Evolutionary conservation across 1,140 invertebrate genomes (phyloP), one percentile per base, ranked within the genome.

Genomic region (Drosophila repleta): DNA sequence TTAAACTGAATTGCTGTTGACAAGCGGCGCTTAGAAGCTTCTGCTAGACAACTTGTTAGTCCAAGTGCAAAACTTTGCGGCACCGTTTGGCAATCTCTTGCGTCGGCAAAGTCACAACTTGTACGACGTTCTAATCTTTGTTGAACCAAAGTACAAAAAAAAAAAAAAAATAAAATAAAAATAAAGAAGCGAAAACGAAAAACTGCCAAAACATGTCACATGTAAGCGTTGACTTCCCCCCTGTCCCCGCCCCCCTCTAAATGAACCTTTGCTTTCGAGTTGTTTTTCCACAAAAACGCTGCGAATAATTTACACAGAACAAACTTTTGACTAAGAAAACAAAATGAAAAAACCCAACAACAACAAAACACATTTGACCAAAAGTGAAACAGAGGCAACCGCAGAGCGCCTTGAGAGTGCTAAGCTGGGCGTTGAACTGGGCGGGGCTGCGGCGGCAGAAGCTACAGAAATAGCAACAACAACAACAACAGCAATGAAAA

Each of bases 141-240:
- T 85, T 75, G 20, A 57, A 67, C 32, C 29, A 71, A 65, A 66
- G 58, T 53, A 66, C 58, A 72, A 66, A 67, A 48, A 71, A 67
- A 58, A 11, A 45, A 66, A 74, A 66, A 67, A 48, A 66, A 60
- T 43, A 13, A 45, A 66, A 76, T 10, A 10, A 29, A 7, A 29
- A 29, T n/a, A n/a, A n/a, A n/a, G n/a, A n/a, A n/a, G n/a, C 29
- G 29, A 35, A 11, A 35, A 35, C 32, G 10, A 53, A 77, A 66
- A 87, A 85, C 82, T 88, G 83, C 78, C 82, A 87, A 87, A 87
- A 85, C 83, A 85, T 85, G 82, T 85, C 82, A 82, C 82, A 87
- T 85, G 60, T 46, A 52, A 75, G 64, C 49, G 18, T 29, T 53
- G 39, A 21, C 39, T 39, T 26, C 11, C 57, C 21, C 29, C 8